These are phyloP conservation scores for Chrysodeixis includens DNA, from an alignment of 2,888 invertebrate genomes.

Conservation along the genomic window DNA sequence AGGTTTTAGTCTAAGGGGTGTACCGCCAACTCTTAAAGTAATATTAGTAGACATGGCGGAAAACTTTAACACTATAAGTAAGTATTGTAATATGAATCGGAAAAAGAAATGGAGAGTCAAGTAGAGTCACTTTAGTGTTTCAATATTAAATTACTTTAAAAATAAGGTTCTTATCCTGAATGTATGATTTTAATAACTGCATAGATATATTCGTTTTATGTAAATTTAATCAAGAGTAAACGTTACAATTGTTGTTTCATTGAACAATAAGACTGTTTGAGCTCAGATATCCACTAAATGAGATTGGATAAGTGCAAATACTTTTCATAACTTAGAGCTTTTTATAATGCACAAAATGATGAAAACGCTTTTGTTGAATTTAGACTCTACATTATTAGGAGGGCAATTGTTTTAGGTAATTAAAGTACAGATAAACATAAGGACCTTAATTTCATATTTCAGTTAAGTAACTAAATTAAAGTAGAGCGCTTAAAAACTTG, in stretches of 20 bases:
- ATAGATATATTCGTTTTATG: not conserved
- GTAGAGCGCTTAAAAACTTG: not conserved
- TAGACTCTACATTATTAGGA: not conserved
- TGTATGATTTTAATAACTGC: not conserved
- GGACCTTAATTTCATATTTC: too few relatives aligned
- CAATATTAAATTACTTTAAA: not conserved
- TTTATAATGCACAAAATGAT: too few relatives aligned
- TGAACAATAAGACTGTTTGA: too few relatives aligned
- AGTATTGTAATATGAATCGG: too few relatives aligned
- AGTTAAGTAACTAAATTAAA: not conserved
- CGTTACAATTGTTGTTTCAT: not conserved
- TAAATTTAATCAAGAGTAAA: not conserved
- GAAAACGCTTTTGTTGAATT: not conserved
- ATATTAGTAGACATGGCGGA: too few relatives aligned
- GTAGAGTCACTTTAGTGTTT: not conserved
- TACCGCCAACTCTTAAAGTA: too few relatives aligned
- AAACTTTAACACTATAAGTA: too few relatives aligned
- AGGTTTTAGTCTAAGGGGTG: too few relatives aligned
- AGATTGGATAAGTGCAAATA: too few relatives aligned
- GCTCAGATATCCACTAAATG: too few relatives aligned
- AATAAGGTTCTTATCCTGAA: not conserved
- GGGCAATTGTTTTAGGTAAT: not conserved
- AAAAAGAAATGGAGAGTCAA: not conserved
- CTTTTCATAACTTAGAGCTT: too few relatives aligned
- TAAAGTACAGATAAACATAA: not conserved